Evolutionary conservation across 2,797 vertebrate species (phyloP).

Genomic region (Trematomus bernacchii): DNA sequence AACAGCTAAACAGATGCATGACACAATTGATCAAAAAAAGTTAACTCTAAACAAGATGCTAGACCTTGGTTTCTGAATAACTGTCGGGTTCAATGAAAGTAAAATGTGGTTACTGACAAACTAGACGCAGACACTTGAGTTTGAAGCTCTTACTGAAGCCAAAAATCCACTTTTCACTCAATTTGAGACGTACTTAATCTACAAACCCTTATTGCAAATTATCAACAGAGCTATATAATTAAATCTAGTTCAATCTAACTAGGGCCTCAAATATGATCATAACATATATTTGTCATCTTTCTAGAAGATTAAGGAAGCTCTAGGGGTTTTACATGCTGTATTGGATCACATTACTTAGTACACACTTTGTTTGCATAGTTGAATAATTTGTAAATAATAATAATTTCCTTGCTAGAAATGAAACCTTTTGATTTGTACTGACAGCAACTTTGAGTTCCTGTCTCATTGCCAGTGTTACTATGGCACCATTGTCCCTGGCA

Average conservation of each 20-base stretch:
- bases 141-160: not conserved
- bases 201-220: not conserved
- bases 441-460: slow-evolving; percentile 29
- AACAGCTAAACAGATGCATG: not conserved
- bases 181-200: not conserved
- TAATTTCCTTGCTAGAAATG: slow-evolving; percentile 27
- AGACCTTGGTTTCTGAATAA: not conserved
- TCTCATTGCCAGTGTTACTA: slow-evolving; percentile 52
- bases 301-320: not conserved
- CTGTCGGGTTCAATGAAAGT: no score
- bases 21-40: not conserved
- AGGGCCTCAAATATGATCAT: not conserved
- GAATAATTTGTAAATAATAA: slow-evolving; percentile 18
- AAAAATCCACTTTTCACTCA: not conserved
- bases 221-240: not conserved
- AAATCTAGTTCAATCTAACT: not conserved
- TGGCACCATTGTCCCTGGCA: slow-evolving; percentile 54
- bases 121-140: not conserved
- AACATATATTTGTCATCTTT: slow-evolving; percentile 1
- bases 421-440: slow-evolving; percentile 34
- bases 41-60: not conserved
- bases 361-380: not conserved
- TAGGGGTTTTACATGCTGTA: not conserved
- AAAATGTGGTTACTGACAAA: no score
- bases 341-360: not conserved